Conservation (phyloP, 2,888 invertebrate species). For the Drosophila planitibia region DNA sequence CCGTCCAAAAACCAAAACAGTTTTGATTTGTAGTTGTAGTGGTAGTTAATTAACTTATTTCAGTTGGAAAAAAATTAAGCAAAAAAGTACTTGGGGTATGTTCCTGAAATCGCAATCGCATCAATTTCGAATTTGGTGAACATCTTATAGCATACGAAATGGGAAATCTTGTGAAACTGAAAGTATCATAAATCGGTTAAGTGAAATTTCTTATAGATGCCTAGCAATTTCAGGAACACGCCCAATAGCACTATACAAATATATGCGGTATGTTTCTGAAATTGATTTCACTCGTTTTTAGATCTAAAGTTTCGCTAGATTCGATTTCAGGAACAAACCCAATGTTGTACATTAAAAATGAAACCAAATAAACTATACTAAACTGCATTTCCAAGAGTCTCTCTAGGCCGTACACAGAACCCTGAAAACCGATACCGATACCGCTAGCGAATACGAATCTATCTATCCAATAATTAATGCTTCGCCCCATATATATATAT, state of each 20-base stretch:
- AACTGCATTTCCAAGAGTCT: constrained; percentile 65
- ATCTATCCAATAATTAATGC: constrained; percentile 16
- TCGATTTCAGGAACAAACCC: constrained; percentile 27
- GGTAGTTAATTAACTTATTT: constrained; percentile 10
- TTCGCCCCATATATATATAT: constrained; percentile 2
- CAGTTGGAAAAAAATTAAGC: not conserved
- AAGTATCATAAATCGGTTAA: constrained; percentile 1
- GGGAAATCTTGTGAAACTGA: not conserved
- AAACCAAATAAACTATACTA: constrained; percentile 29
- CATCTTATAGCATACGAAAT: not conserved
- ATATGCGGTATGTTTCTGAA: not conserved
- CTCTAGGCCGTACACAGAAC: constrained; percentile 56
- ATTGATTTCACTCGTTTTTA: not conserved
- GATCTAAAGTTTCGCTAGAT: not conserved
- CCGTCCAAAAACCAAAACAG: not conserved
- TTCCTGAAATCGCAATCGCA: constrained; percentile 28
- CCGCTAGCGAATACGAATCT: constrained; percentile 18
- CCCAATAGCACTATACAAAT: not conserved
- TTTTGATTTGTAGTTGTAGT: constrained; percentile 54
- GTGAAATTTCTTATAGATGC: not conserved
- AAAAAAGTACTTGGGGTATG: constrained; percentile 10
- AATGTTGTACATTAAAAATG: not conserved
- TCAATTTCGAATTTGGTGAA: not conserved
- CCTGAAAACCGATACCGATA: constrained; percentile 33
- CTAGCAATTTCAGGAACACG: constrained; percentile 4